Evolutionary conservation across 2,888 invertebrate species (phyloP), one percentile per base, ranked within the genome.

Genomic region (Poecilobothrus nobilitatus): DNA sequence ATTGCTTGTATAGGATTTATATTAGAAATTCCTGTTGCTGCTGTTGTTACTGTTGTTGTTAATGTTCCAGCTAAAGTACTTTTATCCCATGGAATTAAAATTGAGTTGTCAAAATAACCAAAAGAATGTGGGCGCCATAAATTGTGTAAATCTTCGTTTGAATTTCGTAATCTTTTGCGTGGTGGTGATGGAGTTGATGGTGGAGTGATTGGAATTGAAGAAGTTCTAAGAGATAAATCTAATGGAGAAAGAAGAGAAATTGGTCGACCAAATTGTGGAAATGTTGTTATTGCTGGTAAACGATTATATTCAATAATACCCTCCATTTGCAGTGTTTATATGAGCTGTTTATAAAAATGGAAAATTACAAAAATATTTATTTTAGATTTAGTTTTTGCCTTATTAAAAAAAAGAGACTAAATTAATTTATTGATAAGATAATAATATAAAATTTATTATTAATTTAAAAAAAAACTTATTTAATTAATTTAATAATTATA

Each of bases 111-210:
- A 44, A 73, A 72, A 67, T 70, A 74, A 34, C 71, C 71, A 71
- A 76, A 73, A 70, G 72, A 72, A 71, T 79, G 78, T 71, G 80
- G 80, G 67, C 80, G 75, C 81, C 80, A 81, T 73, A 81, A 75
- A 72, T 76, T 63, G 22, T 21, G 76, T 73, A 77, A 77, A 65
- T 76, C 76, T 63, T 76, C 76, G 73, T 75, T 75, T 75, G 77
- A 76, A 75, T 80, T 78, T 77, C 78, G 76, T 71, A 75, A 73
- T 27, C 80, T 78, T 71, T 81, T 81, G 65, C 81, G 73, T 18
- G 81, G 82, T 6, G 82, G 82, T 66, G 81, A 82, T 37, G 82
- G 82, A 63, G 82, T 82, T 67, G 81, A 78, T 44, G 81, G 81
- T 63, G 81, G 82, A 65, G 82, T 82, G 71, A 82, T 82, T 73